Base-by-base conservation (phyloP, 2,888 invertebrate genomes). In the Lasioglossum vierecki region DNA sequence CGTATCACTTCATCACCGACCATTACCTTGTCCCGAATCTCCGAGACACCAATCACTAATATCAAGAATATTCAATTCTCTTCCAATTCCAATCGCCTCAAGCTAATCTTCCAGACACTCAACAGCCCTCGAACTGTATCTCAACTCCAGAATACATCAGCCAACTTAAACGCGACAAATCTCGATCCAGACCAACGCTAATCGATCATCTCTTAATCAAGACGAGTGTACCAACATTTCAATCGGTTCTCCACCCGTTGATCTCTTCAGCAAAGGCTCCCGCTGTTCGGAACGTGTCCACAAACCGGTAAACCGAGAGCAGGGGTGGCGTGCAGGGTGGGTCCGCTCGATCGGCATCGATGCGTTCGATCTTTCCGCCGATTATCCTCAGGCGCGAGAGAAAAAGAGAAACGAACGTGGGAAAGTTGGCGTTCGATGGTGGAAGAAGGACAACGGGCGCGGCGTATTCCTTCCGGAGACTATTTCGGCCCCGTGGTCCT, bases 401-500 rank as follows among this genome's bases (percentile, higher is more conserved):
- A 49, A 18, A n/a, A 70, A 35, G 71, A 30, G 60, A 80, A 41
- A 53, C 44, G 39, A 72, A 68, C 70, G 76, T 35, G 57, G 57
- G 41, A 74, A 75, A 79, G 82, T 68, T 41, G 35, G 8, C 30
- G 66, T 30, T 18, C 80, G 82, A 81, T 76, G 86, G 81, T 75
- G 79, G 85, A 84, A 75, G 79, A 68, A 22, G 35, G 82, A 68
- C 22, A 53, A 53, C 53, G 53, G 22, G 81, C 70, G 79, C 71
- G 78, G 77, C 70, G 72, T 84, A 44, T 86, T 46, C 60, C 72
- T 80, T 72, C 30, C 71, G 44, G 81, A 79, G 77, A 75, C 73
- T 82, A 83, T 73, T 68, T 66, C 78, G 78, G 80, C 79, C 83
- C 77, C 66, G 81, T 76, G 83, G 70, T 72, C 63, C 87, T 88